Percentiles rank a stretch among this genome's conserved stretches.
Conservation (phyloP, 2,113 vertebrate genomes). For the Thunnus maccoyii region DNA sequence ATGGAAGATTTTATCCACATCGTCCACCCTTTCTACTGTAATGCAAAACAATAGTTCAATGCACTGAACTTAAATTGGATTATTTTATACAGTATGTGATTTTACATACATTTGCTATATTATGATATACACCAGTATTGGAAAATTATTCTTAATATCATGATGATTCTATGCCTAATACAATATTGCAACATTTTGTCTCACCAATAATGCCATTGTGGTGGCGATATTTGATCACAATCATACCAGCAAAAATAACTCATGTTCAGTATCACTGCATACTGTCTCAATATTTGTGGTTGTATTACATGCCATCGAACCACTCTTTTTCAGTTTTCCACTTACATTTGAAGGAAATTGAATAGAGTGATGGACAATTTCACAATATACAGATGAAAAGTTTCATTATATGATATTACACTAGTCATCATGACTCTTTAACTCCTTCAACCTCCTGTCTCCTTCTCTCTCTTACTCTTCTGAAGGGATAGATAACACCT, state of each 20-base stretch:
- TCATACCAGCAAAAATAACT: neutral
- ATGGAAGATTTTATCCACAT: too few relatives aligned
- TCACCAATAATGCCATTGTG: too few relatives aligned
- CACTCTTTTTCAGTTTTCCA: neutral
- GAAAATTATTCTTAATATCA: too few relatives aligned
- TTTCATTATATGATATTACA: constrained; percentile 34
- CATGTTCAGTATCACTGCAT: neutral
- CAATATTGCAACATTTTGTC: too few relatives aligned
- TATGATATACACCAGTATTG: neutral
- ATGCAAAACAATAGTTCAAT: too few relatives aligned
- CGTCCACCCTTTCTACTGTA: too few relatives aligned
- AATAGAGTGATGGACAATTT: constrained; percentile 14
- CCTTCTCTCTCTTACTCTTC: constrained; percentile 18
- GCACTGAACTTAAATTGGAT: neutral
- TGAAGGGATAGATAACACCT: constrained; percentile 48
- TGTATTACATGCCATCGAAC: neutral
- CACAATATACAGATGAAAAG: constrained; percentile 30
- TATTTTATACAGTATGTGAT: neutral
- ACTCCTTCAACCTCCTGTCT: constrained; percentile 27
- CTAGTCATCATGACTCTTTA: constrained; percentile 13
- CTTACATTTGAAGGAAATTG: constrained; percentile 16
- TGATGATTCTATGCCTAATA: too few relatives aligned
- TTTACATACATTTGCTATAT: neutral
- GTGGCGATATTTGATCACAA: neutral
- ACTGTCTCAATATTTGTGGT: neutral